Base-by-base conservation (phyloP, 2,888 invertebrate genomes). In the Cylloceria caligata region DNA sequence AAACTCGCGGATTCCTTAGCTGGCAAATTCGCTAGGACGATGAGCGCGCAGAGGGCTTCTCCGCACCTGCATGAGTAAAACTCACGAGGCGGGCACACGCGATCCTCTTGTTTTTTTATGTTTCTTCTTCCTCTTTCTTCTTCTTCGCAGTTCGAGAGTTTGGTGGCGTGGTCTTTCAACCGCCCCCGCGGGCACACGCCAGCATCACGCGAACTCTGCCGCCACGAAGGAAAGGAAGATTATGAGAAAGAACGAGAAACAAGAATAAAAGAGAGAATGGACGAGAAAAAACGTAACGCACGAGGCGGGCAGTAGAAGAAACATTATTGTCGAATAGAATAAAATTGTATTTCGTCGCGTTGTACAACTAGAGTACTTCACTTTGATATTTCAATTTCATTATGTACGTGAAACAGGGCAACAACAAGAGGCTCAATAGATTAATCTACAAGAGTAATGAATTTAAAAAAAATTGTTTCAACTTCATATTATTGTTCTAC, bases 181-280 rank as follows among this genome's bases (percentile, higher is more conserved):
- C 91, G 86, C 90, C 91, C 91, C 91, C 91, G 91, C 91, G 91
- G 91, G 91, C 91, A 89, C 91, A 91, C 90, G 91, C 90, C 89
- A 78, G 83, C 86, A 88, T 91, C 91, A 90, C 91, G 91, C 91
- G 85, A 91, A 69, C 85, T 60, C 60, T 67, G 57, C 67, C 49
- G 65, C 71, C 47, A 39, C 65, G 55, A 69, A 81, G 57, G 64
- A 34, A 45, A 39, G 27, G 13, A 69, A 68, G 62, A 83, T 77
- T 55, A 69, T 69, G 69, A 72, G 45, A 72, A 77, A 3, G 57
- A 65, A 71, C 34, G 36, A 21, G 60, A 62, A 72, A 64, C 11
- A 39, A 57, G 73, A 82, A 69, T 9, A 74, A 64, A 71, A 62
- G 39, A 57, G 57, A 36, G 49, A 21, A 9, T n/a, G 9, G 24